These are phyloP conservation scores for Nasalis larvatus DNA, from an alignment of 2,113 vertebrate species.

Conservation along the genomic window DNA sequence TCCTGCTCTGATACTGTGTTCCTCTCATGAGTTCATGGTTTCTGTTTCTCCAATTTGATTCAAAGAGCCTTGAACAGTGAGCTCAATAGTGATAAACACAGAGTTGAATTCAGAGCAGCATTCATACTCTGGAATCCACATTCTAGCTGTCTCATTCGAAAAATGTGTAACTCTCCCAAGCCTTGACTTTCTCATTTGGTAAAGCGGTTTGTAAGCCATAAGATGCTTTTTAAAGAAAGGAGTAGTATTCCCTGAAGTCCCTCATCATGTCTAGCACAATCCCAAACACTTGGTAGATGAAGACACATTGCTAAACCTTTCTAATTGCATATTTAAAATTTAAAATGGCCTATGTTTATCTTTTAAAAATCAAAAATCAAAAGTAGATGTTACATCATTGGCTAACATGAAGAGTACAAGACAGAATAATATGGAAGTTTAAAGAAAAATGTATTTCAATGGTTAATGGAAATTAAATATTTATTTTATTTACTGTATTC, in stretches of 20 bases:
- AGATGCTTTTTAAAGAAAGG: background rate
- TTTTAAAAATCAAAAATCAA: constrained; percentile 13
- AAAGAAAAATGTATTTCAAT: background rate
- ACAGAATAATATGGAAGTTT: background rate
- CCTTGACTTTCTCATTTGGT: background rate
- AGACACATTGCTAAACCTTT: background rate
- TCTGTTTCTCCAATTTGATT: background rate
- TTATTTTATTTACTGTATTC: background rate
- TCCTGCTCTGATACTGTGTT: background rate
- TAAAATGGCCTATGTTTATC: background rate
- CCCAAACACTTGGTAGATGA: background rate
- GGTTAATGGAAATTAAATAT: background rate
- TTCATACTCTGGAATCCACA: background rate
- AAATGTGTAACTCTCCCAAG: background rate
- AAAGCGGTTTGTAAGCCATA: background rate
- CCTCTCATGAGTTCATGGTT: background rate
- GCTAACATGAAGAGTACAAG: background rate
- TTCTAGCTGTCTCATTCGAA: background rate
- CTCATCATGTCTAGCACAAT: background rate
- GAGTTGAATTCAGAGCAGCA: background rate
- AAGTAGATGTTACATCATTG: background rate
- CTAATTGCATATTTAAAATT: background rate
- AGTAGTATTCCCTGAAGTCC: background rate
- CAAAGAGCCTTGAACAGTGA: background rate
- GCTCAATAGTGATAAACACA: background rate